Conservation (phyloP, 2,113 vertebrate species). For the Burhinus oedicnemus region DNA sequence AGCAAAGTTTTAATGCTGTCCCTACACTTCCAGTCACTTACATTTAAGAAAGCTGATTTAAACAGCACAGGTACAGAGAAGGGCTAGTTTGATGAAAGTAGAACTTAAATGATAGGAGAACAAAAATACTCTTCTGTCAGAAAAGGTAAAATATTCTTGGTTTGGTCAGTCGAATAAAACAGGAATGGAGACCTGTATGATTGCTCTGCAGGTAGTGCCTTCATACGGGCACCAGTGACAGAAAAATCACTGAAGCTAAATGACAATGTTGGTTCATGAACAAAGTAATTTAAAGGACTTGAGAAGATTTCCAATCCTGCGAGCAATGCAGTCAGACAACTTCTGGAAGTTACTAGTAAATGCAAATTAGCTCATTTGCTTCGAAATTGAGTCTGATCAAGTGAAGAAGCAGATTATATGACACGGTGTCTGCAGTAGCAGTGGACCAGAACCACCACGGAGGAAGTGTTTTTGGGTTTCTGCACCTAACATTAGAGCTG, state of each 20-base stretch:
- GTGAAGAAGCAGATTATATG: neutral
- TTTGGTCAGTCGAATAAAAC: neutral
- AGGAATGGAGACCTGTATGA: neutral
- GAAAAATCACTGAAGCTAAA: neutral
- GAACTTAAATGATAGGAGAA: neutral
- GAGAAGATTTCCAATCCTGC: neutral
- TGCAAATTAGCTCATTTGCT: neutral
- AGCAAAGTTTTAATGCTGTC: neutral
- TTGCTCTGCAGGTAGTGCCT: neutral
- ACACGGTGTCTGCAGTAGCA: neutral
- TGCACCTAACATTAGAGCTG: neutral
- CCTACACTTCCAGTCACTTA: neutral
- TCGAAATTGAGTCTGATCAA: neutral
- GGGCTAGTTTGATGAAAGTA: neutral
- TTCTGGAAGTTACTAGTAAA: neutral
- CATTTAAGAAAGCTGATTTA: neutral
- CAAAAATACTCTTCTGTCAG: neutral
- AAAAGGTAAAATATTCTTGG: neutral
- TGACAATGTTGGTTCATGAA: neutral
- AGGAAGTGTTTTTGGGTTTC: neutral
- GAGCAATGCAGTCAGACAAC: neutral
- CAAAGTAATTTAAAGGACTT: neutral
- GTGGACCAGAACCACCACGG: neutral
- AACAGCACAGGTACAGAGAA: neutral
- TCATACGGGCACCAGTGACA: accelerated